Evolutionary conservation across 2,113 vertebrate species (phyloP).

Genomic region (Loxodonta africana): DNA sequence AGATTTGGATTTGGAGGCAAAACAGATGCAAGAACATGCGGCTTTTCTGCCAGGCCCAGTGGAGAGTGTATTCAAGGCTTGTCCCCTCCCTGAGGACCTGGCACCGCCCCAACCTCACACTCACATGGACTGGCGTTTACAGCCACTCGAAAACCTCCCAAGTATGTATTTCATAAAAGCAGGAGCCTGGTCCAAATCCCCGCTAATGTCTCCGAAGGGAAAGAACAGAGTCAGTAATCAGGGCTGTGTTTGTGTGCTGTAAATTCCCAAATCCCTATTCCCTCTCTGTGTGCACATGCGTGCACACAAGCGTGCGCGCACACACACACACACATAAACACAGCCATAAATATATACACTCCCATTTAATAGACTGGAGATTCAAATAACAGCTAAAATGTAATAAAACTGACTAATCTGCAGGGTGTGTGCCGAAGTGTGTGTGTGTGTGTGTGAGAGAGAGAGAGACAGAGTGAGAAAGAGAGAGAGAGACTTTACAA

Average conservation of each 20-base stretch:
- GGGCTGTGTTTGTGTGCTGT: constrained; percentile 68
- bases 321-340: constrained; percentile 56
- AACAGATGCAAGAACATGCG: not conserved
- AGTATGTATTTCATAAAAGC: constrained; percentile 85
- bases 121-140: constrained; percentile 54
- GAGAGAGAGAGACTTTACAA: not conserved
- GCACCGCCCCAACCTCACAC: constrained; percentile 55
- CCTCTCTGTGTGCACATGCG: not conserved
- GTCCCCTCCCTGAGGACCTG: constrained; percentile 55
- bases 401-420: constrained; percentile 72
- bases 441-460: not conserved
- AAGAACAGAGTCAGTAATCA: constrained; percentile 70
- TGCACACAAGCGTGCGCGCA: not conserved
- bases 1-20: not conserved
- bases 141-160: constrained; percentile 63
- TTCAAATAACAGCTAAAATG: constrained; percentile 74
- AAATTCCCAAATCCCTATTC: constrained; percentile 70
- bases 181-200: constrained; percentile 70
- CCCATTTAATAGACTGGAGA: constrained; percentile 71
- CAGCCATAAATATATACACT: constrained; percentile 75
- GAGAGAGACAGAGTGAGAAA: not conserved
- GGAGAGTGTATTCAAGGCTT: not conserved
- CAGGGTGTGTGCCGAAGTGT: constrained; percentile 61
- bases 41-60: not conserved
- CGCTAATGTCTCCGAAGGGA: constrained; percentile 72